phyloP scores from a whole-genome alignment of 2,888 invertebrate genomes.

The Andrena hattorfiana region DNA sequence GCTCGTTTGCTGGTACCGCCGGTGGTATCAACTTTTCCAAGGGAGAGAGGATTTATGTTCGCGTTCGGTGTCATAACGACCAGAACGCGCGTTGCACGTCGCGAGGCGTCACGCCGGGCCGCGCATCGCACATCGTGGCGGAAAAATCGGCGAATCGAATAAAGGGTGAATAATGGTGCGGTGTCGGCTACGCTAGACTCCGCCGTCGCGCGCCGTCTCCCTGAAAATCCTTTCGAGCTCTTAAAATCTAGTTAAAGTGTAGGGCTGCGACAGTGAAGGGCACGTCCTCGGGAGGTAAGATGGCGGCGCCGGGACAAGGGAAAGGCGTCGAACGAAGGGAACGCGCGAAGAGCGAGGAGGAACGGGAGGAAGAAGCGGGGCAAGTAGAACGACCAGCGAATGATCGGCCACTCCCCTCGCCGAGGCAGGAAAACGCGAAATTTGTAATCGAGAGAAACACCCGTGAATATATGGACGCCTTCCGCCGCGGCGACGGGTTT shows the following conservation, averaged over 20 bases:
- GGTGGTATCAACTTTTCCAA: conserved; percentile 32
- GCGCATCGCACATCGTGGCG: conserved; percentile 69
- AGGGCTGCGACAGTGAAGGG: not conserved
- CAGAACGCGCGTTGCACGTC: conserved; percentile 49
- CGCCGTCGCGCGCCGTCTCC: not conserved
- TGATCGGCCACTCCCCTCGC: conserved; percentile 10
- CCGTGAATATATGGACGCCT: conserved; percentile 83
- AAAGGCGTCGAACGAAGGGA: not conserved
- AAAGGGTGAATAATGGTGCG: conserved; percentile 81
- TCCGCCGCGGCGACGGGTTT: conserved; percentile 83
- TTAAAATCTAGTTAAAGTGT: not conserved
- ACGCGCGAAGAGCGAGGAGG: not conserved
- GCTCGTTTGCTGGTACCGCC: conserved; percentile 35
- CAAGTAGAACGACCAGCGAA: not conserved
- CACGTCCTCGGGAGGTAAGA: not conserved
- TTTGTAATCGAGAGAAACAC: conserved; percentile 83
- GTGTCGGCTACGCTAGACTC: conserved; percentile 9
- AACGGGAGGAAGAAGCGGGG: not conserved
- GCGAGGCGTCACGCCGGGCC: conserved; percentile 54
- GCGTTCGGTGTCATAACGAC: conserved; percentile 68
- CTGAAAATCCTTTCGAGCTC: not conserved
- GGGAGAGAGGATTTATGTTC: conserved; percentile 74
- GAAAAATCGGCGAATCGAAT: conserved; percentile 82
- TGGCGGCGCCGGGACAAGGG: not conserved
- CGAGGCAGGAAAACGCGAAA: conserved; percentile 74